Evolutionary conservation across 2,888 invertebrate species (phyloP).

Genomic region (Hydraecia micacea): DNA sequence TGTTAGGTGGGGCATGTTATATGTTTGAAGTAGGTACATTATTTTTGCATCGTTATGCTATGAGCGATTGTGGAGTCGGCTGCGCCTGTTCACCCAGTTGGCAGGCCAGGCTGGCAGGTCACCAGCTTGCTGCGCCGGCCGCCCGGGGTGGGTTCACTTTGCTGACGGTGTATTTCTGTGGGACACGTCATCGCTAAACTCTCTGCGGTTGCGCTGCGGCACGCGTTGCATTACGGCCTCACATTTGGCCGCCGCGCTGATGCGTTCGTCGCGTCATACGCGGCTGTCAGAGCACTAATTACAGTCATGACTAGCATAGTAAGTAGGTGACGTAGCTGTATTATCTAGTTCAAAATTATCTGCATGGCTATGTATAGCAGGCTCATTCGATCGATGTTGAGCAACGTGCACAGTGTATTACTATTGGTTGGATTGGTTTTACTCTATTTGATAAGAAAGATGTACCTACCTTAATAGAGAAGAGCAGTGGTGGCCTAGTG

Average conservation of each 20-base stretch:
- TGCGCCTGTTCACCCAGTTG: conserved; percentile 80
- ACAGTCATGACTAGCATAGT: conserved; percentile 63
- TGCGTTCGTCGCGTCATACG: conserved; percentile 78
- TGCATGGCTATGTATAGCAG: conserved; percentile 12
- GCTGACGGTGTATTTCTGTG: conserved; percentile 79
- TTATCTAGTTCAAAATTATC: conserved; percentile 47
- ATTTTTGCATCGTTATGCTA: conserved; percentile 36
- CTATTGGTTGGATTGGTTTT: not conserved
- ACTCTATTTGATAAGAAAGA: not conserved
- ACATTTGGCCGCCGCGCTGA: conserved; percentile 75
- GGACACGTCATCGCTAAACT: conserved; percentile 76
- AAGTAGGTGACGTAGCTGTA: conserved; percentile 60
- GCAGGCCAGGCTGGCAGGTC: conserved; percentile 81
- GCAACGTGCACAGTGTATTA: not conserved
- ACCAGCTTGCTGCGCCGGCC: conserved; percentile 72
- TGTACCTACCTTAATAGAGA: not conserved
- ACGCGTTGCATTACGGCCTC: conserved; percentile 71
- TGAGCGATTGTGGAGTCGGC: conserved; percentile 64
- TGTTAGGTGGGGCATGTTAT: not conserved
- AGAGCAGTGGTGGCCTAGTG: not conserved
- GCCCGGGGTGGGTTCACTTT: conserved; percentile 69
- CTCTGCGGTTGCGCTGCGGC: conserved; percentile 68
- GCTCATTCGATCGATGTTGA: conserved; percentile 13
- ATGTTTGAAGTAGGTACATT: conserved; percentile 23
- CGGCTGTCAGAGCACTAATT: conserved; percentile 77